phyloP scores from a whole-genome alignment of 2,797 vertebrate species.

The Chrosomus eos region DNA sequence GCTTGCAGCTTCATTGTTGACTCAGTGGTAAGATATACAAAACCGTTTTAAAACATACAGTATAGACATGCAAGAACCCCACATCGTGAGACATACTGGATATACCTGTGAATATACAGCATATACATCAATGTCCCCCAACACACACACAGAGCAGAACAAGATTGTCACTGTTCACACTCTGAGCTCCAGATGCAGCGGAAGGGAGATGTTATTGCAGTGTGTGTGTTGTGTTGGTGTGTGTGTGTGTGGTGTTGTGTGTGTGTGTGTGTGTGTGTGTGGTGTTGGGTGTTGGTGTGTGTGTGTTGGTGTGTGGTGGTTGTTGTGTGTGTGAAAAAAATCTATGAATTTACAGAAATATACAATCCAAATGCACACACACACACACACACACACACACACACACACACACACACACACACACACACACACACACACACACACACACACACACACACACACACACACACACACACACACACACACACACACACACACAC shows the following conservation, averaged over 20 bases:
- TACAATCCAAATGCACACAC: background rate
- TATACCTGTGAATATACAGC: constrained; percentile 53
- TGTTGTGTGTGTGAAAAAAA: background rate
- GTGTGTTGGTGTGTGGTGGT: background rate
- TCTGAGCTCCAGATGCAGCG: constrained; percentile 28
- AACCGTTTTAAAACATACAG: background rate
- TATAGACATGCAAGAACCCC: background rate
- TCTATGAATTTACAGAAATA: background rate
- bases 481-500: constrained; percentile 6
- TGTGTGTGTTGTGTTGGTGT: background rate
- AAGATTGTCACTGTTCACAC: constrained; percentile 62
- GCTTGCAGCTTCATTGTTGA: constrained; percentile 88
- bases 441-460: constrained; percentile 2
- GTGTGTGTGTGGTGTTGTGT: background rate
- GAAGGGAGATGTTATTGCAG: constrained; percentile 60
- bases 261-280: too few relatives aligned
- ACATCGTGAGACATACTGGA: background rate
- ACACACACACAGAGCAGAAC: background rate
- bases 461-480: background rate
- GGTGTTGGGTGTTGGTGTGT: too few relatives aligned
- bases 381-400: background rate
- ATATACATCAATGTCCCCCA: background rate
- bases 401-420: constrained; percentile 6
- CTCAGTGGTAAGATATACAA: constrained; percentile 86
- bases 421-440: background rate